Evolutionary conservation across 2,113 vertebrate species (phyloP), one percentile per base, ranked within the genome.

Genomic region (Eulemur macaco): DNA sequence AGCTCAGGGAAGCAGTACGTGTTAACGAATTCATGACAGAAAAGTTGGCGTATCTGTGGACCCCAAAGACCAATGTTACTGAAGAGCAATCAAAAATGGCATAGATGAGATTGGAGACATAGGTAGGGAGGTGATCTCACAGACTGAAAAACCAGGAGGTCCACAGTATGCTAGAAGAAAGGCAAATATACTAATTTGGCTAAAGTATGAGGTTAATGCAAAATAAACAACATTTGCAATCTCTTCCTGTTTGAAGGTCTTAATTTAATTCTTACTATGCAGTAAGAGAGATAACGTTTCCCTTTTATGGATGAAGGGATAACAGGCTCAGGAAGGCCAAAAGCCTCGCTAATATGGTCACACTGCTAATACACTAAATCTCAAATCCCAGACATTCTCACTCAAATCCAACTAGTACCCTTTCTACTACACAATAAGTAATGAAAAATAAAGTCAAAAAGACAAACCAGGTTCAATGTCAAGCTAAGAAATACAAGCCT

Each of bases 371-470:
- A 87, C 82, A 20, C 78, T 27, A 91, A 74, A 14, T 84, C 91
- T 82, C 89, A 81, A 90, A 84, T 86, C 31, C 45, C 39, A 85
- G 68, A 89, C 47, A 88, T 52, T 81, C 20, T 42, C 95, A 63
- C 31, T 29, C 4, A 96, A 93, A 9, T 77, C 27, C 91, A 94
- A 86, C 15, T 42, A 71, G 54, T 74, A 85, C 17, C 12, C 58
- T 95, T 83, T 96, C 84, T 78, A 93, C n/a, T 91, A 93, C 56
- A 68, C 9, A 88, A 2, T 81, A 87, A 92, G 14, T 54, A 92
- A 95, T 74, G 7, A 95, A 92, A 97, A 89, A 34, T 37, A 90
- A 81, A 68, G 6, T 78, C 66, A 91, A 84, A 78, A 96, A 77
- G 63, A 76, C 39, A 97, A 95, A 77, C 7, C 14, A 15, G 17